These are phyloP conservation scores for Nephotettix cincticeps DNA, from an alignment of 1,140 invertebrate species.

Conservation along the genomic window DNA sequence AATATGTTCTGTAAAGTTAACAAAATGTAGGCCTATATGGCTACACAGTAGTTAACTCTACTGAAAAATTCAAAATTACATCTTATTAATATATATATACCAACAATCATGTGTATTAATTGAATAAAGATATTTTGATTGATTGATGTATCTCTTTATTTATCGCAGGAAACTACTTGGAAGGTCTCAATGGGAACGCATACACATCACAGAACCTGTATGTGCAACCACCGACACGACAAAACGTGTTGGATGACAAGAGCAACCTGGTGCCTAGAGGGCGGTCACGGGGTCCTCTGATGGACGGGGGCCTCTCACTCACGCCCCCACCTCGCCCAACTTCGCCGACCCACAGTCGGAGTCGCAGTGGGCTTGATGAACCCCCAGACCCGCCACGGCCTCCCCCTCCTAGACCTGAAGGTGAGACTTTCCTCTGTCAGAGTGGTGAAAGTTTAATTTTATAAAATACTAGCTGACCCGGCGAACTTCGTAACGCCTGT, in stretches of 20 bases:
- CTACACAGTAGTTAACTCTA: too few relatives aligned
- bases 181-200: slow-evolving; percentile 48
- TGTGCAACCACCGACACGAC: slow-evolving; percentile 81
- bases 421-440: slow-evolving; percentile 49
- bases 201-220: slow-evolving; percentile 90
- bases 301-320: slow-evolving; percentile 58
- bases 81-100: too few relatives aligned
- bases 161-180: slow-evolving; percentile 44
- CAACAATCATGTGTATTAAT: too few relatives aligned
- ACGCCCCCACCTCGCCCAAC: slow-evolving; percentile 58
- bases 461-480: too few relatives aligned
- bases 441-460: too few relatives aligned
- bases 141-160: too few relatives aligned
- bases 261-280: slow-evolving; percentile 67
- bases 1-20: too few relatives aligned
- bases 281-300: slow-evolving; percentile 67
- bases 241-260: slow-evolving; percentile 57
- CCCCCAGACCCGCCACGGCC: slow-evolving; percentile 69
- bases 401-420: slow-evolving; percentile 82
- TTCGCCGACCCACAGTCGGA: slow-evolving; percentile 44
- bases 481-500: too few relatives aligned
- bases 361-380: slow-evolving; percentile 43
- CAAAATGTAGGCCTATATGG: too few relatives aligned
- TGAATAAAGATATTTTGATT: too few relatives aligned
- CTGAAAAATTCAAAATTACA: too few relatives aligned